Conservation (phyloP, 2,888 invertebrate species). For the Scelioninae gen. 1 region DNA sequence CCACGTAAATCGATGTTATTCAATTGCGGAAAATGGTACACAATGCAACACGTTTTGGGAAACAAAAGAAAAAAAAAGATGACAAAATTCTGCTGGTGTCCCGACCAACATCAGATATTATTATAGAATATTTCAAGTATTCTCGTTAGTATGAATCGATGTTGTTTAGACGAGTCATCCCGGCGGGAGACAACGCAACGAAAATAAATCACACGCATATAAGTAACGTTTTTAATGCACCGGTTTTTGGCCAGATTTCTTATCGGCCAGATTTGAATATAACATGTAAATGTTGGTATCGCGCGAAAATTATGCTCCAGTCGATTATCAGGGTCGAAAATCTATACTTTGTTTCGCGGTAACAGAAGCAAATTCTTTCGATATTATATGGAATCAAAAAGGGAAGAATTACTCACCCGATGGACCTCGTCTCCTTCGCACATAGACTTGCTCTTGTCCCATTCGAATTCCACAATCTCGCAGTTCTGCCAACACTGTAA, state of each 20-base stretch:
- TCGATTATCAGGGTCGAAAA: no score
- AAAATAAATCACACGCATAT: no score
- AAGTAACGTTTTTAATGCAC: no score
- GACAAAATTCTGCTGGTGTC: no score
- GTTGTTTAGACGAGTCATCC: constrained; percentile 8
- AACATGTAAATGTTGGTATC: no score
- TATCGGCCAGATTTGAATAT: no score
- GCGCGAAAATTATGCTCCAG: no score
- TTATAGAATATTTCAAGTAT: background rate
- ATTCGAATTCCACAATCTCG: constrained; percentile 80
- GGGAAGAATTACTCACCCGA: constrained; percentile 51
- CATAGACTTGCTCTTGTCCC: constrained; percentile 79
- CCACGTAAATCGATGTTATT: constrained; percentile 36
- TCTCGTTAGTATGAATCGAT: constrained; percentile 4
- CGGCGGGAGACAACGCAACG: background rate
- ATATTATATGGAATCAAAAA: background rate
- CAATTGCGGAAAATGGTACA: constrained; percentile 9
- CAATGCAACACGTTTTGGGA: constrained; percentile 16
- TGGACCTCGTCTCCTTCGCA: constrained; percentile 72
- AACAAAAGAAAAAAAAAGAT: no score
- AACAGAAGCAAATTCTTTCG: no score
- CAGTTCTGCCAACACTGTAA: constrained; percentile 83
- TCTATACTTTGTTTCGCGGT: no score
- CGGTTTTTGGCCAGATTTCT: no score
- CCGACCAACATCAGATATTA: background rate